Evolutionary conservation across 2,888 invertebrate species (phyloP).

Genomic region (Myopa testacea): DNA sequence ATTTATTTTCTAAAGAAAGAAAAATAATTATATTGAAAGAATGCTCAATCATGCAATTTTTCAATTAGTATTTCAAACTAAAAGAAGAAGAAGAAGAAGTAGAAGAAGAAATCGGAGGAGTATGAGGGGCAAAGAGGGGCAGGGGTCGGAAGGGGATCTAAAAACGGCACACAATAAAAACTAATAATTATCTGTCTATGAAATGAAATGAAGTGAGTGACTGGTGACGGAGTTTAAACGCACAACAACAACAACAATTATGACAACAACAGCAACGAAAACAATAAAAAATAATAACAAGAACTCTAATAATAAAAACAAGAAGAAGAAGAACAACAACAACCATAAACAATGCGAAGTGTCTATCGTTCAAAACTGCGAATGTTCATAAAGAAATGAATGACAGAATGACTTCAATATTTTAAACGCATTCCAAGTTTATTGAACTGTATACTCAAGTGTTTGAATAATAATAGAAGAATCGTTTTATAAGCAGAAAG

Average conservation of each 20-base stretch:
- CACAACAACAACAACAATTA: not conserved
- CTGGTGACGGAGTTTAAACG: not conserved
- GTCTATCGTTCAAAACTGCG: too few relatives aligned
- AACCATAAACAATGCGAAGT: too few relatives aligned
- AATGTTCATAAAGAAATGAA: too few relatives aligned
- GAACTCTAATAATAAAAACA: too few relatives aligned
- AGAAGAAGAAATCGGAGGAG: not conserved
- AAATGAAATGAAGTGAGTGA: slow-evolving; percentile 3
- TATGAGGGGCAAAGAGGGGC: not conserved
- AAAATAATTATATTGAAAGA: slow-evolving; percentile 11
- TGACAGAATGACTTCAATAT: too few relatives aligned
- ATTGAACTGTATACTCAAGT: too few relatives aligned
- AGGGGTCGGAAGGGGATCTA: not conserved
- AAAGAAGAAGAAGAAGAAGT: too few relatives aligned
- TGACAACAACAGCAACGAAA: not conserved
- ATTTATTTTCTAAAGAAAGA: not conserved
- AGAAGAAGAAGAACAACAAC: too few relatives aligned
- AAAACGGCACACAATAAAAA: slow-evolving; percentile 8
- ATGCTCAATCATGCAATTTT: slow-evolving; percentile 25
- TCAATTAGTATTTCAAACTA: not conserved
- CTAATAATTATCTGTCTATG: slow-evolving; percentile 6
- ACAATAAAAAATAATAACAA: not conserved
- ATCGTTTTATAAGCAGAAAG: too few relatives aligned
- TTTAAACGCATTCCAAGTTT: too few relatives aligned
- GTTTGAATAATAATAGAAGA: too few relatives aligned